phyloP scores from a whole-genome alignment of 1,140 invertebrate genomes.

The Chironomus striatipennis region DNA sequence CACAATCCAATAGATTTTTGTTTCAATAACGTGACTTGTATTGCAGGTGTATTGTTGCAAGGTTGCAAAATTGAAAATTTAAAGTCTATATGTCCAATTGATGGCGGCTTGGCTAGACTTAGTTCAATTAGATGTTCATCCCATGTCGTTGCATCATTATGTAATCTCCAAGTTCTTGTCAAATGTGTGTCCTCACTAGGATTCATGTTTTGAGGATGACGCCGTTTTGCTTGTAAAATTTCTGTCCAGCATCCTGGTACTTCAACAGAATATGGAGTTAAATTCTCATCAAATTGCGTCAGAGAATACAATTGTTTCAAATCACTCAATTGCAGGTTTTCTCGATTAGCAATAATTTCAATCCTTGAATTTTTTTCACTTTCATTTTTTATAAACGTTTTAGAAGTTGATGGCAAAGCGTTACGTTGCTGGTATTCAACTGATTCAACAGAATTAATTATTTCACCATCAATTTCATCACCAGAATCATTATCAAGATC shows the following conservation, averaged over 20 bases:
- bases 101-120: constrained; percentile 64
- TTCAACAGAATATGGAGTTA: constrained; percentile 67
- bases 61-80: constrained; percentile 71
- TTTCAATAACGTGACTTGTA: constrained; percentile 75
- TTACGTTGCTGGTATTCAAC: not conserved
- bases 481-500: constrained; percentile 58
- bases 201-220: constrained; percentile 68
- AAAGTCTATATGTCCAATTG: constrained; percentile 78
- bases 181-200: constrained; percentile 68
- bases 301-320: constrained; percentile 52
- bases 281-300: constrained; percentile 49
- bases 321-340: constrained; percentile 45
- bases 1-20: constrained; percentile 70
- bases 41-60: constrained; percentile 50
- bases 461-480: constrained; percentile 55
- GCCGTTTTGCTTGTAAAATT: constrained; percentile 77
- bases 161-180: constrained; percentile 76
- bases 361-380: constrained; percentile 27
- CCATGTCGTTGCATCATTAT: constrained; percentile 77
- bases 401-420: constrained; percentile 24
- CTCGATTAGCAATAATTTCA: constrained; percentile 49
- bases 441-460: constrained; percentile 36
- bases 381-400: not conserved
- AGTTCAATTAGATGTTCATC: constrained; percentile 88
- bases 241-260: constrained; percentile 88